These are phyloP conservation scores for Raja brachyura DNA, from an alignment of 2,113 vertebrate species.

Conservation along the genomic window DNA sequence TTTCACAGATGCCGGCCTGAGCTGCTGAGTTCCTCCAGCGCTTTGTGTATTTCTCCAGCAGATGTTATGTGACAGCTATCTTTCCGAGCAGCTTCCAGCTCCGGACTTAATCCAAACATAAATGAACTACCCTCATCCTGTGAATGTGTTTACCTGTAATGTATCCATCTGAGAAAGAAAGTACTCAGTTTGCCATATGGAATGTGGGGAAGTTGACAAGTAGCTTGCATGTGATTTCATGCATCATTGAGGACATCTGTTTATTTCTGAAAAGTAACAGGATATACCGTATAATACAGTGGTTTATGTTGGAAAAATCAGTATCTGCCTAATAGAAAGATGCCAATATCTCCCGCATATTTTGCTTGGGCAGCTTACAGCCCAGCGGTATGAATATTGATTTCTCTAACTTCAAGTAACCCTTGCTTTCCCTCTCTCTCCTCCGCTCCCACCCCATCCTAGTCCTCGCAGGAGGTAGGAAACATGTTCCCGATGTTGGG, in stretches of 20 bases:
- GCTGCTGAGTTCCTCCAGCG: too few species aligned
- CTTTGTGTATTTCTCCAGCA: too few species aligned
- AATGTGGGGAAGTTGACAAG: neutral
- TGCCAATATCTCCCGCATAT: neutral
- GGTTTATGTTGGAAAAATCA: neutral
- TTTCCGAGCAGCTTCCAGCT: neutral
- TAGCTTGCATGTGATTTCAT: neutral
- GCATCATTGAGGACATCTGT: neutral
- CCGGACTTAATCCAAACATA: neutral
- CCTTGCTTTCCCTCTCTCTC: too few species aligned
- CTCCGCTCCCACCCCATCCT: too few species aligned
- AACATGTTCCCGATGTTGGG: too few species aligned
- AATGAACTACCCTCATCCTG: neutral
- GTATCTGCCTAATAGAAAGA: neutral
- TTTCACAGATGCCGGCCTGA: too few species aligned
- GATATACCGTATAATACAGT: neutral
- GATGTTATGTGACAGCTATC: neutral
- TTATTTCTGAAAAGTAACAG: neutral
- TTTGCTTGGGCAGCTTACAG: too few species aligned
- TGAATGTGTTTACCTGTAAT: neutral
- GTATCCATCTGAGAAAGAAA: neutral
- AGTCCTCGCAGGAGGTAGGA: too few species aligned
- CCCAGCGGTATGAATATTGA: too few species aligned
- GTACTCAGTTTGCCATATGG: neutral
- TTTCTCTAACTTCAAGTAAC: too few species aligned